These are phyloP conservation scores for Loxodonta africana DNA, from an alignment of 2,113 vertebrate species.

Conservation along the genomic window DNA sequence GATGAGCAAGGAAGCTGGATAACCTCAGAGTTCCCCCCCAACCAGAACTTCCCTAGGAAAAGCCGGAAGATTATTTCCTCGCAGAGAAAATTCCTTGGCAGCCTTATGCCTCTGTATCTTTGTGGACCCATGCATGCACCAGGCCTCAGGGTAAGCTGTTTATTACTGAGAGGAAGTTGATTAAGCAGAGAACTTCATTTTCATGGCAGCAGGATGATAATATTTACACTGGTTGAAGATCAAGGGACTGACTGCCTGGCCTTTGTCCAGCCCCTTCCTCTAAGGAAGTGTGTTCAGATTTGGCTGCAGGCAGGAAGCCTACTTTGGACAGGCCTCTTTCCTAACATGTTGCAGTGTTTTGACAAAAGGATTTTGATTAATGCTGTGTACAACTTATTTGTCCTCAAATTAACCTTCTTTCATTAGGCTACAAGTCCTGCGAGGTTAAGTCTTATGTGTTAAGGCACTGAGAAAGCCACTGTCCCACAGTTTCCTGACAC, in stretches of 20 bases:
- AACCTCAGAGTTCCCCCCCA: not conserved
- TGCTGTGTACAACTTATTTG: not conserved
- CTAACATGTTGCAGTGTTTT: not conserved
- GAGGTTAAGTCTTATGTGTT: not conserved
- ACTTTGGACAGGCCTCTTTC: not conserved
- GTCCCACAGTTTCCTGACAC: not conserved
- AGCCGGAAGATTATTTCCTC: not conserved
- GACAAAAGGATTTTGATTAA: not conserved
- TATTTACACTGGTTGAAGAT: conserved; percentile 50
- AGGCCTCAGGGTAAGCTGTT: not conserved
- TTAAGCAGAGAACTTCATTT: not conserved
- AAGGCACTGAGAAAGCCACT: not conserved
- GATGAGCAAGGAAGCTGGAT: not conserved
- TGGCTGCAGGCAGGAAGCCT: not conserved
- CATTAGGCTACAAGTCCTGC: not conserved
- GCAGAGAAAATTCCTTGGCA: not conserved
- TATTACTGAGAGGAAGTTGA: not conserved
- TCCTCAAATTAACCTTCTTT: not conserved
- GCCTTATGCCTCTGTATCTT: not conserved
- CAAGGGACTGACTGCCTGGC: not conserved
- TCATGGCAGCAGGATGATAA: not conserved
- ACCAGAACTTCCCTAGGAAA: not conserved
- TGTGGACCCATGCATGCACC: not conserved
- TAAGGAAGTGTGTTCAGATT: not conserved
- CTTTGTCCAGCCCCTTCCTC: not conserved